phyloP scores from a whole-genome alignment of 1,140 invertebrate genomes.

The Goniozus legneri region DNA sequence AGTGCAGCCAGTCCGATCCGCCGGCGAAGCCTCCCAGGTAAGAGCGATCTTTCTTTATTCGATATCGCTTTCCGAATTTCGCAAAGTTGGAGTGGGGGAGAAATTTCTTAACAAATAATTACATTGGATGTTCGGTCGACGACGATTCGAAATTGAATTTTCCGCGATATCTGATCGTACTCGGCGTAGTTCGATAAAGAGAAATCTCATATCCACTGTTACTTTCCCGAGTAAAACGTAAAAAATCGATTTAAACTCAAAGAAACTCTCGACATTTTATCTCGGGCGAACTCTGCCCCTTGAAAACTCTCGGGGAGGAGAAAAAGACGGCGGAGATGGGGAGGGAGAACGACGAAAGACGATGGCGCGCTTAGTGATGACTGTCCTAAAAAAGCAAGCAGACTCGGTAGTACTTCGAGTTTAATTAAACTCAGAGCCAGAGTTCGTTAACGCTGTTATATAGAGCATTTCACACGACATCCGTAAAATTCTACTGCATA shows the following conservation, averaged over 20 bases:
- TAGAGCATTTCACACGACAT: conserved; percentile 4
- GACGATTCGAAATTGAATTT: too few species aligned
- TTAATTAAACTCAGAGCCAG: conserved; percentile 36
- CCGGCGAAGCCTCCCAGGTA: conserved; percentile 41
- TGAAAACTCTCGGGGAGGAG: background rate
- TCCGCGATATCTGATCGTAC: too few species aligned
- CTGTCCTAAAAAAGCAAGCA: conserved; percentile 17
- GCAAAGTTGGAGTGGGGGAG: too few species aligned
- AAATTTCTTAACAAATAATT: too few species aligned
- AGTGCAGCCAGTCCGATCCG: conserved; percentile 25
- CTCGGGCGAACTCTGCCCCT: background rate
- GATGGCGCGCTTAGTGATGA: conserved; percentile 11
- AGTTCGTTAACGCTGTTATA: conserved; percentile 32
- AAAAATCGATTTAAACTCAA: conserved; percentile 2
- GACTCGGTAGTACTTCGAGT: conserved; percentile 17
- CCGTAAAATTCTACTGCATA: too few species aligned
- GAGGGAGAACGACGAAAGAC: conserved; percentile 2
- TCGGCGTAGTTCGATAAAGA: too few species aligned
- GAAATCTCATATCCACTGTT: background rate
- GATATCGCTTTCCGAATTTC: too few species aligned
- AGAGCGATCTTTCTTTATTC: background rate
- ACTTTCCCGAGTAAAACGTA: background rate
- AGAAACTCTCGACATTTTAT: conserved; percentile 4
- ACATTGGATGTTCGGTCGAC: too few species aligned
- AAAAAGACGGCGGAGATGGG: background rate